These are phyloP conservation scores for Rhagologus leucostigma DNA, from an alignment of 2,113 vertebrate species.

Conservation along the genomic window DNA sequence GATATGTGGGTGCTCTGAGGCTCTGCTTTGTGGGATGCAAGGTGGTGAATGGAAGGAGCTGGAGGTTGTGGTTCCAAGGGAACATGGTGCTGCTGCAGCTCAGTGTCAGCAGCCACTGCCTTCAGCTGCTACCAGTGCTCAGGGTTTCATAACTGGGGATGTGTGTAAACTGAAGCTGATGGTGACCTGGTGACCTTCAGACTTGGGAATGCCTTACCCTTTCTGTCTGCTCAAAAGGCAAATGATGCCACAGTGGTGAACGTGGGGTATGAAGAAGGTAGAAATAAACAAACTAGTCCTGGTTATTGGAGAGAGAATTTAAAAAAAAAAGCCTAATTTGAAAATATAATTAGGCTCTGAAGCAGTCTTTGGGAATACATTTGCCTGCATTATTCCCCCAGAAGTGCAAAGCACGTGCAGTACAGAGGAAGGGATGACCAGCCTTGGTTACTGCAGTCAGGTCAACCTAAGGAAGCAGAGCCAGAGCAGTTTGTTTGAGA, in stretches of 20 bases:
- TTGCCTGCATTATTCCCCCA: neutral
- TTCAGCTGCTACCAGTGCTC: neutral
- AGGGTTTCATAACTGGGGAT: neutral
- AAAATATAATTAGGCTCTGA: neutral
- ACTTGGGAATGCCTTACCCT: neutral
- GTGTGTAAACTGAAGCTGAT: neutral
- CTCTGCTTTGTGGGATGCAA: neutral
- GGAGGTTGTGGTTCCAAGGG: neutral
- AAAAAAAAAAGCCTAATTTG: neutral
- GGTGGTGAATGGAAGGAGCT: neutral
- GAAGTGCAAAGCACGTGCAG: neutral
- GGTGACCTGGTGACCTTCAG: neutral
- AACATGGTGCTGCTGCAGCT: accelerated
- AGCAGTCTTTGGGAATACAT: neutral
- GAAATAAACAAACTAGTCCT: neutral
- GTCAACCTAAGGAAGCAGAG: neutral
- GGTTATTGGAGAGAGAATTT: neutral
- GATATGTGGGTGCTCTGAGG: neutral
- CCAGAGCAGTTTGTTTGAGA: neutral
- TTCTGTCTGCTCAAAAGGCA: neutral
- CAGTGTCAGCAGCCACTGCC: neutral
- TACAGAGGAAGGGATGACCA: neutral
- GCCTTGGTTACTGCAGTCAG: neutral
- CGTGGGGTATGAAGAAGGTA: neutral
- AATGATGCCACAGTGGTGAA: neutral